These are phyloP conservation scores for Aleiodes testaceus DNA, from an alignment of 2,888 invertebrate species.

Conservation along the genomic window DNA sequence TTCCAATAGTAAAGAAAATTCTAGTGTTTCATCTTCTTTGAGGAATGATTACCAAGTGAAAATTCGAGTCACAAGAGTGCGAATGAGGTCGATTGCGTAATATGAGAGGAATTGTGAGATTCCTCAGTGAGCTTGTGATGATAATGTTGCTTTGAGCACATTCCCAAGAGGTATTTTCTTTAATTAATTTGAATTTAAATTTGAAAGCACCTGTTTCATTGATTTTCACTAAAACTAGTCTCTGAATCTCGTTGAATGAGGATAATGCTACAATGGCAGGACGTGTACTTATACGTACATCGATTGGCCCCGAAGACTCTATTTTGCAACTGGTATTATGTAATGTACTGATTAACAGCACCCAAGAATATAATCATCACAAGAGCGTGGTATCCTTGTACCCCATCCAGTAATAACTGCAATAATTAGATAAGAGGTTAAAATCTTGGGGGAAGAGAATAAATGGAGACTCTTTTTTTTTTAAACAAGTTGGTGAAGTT, in stretches of 20 bases:
- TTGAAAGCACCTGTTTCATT: background rate
- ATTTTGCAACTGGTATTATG: conserved; percentile 24
- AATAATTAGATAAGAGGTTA: too few relatives aligned
- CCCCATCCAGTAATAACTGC: conserved; percentile 1
- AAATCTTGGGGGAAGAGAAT: too few relatives aligned
- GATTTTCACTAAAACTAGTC: too few relatives aligned
- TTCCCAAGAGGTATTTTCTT: background rate
- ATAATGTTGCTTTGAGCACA: conserved; percentile 6
- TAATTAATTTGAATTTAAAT: background rate
- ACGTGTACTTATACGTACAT: conserved; percentile 30
- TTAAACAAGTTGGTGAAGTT: background rate
- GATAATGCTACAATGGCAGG: conserved; percentile 25
- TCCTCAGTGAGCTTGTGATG: conserved; percentile 6
- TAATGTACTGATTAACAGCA: conserved; percentile 21
- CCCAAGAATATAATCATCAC: conserved; percentile 29
- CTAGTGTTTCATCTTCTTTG: conserved; percentile 3
- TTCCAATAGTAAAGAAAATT: background rate
- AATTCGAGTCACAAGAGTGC: conserved; percentile 51
- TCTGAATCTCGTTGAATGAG: background rate
- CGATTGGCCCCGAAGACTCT: conserved; percentile 17
- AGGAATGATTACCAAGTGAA: conserved; percentile 48
- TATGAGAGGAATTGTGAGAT: conserved; percentile 42
- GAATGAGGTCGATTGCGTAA: conserved; percentile 57
- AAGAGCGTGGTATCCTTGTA: conserved; percentile 33
- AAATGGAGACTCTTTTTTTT: too few relatives aligned